Evolutionary conservation across 2,797 vertebrate genomes (phyloP).

Genomic region (Myotis pilosus): DNA sequence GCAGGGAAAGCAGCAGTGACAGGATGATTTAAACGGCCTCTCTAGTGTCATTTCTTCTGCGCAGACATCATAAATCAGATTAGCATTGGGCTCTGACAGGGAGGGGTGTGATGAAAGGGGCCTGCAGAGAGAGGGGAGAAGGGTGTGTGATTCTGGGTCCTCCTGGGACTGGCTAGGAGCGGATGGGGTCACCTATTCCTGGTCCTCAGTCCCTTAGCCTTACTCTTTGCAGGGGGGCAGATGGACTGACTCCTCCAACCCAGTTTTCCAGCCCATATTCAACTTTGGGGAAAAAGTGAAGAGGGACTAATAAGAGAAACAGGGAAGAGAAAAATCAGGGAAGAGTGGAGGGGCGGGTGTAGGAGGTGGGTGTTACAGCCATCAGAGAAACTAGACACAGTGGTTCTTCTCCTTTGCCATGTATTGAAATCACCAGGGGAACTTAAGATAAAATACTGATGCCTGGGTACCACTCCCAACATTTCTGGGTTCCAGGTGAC

Average conservation of each 20-base stretch:
- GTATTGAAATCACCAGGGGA: not conserved
- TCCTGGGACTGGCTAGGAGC: not conserved
- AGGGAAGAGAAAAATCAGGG: not conserved
- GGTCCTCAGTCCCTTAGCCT: not conserved
- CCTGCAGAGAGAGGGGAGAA: not conserved
- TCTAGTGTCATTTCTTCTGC: constrained; percentile 79
- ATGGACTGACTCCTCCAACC: not conserved
- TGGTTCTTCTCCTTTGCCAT: not conserved
- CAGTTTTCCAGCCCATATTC: not conserved
- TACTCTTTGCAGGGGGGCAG: not conserved
- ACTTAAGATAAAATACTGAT: not conserved
- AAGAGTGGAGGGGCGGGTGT: fast-evolving
- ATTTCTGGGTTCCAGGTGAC: not conserved
- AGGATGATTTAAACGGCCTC: constrained; percentile 82
- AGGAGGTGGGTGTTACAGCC: not conserved
- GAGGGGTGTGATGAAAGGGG: not conserved
- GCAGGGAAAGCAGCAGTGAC: constrained; percentile 72
- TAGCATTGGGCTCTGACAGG: constrained; percentile 64
- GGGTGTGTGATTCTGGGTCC: not conserved
- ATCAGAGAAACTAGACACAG: not conserved
- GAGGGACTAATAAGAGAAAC: not conserved
- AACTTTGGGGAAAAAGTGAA: not conserved
- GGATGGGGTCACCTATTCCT: not conserved
- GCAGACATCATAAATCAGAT: constrained; percentile 80
- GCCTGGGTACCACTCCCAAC: not conserved